Conservation (phyloP, 2,888 invertebrate species). For the Tipula helvola region DNA sequence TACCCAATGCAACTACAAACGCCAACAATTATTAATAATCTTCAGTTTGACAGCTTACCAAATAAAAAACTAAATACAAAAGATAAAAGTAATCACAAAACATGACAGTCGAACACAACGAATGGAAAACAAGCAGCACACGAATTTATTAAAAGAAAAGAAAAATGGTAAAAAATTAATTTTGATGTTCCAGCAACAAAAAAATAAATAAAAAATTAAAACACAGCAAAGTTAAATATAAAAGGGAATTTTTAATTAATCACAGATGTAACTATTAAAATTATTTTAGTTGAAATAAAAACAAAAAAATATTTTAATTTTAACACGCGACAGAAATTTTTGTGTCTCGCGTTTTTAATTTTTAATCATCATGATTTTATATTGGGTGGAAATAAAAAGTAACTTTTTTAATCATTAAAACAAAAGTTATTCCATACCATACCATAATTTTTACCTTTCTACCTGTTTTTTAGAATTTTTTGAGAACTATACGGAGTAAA, state of each 20-base stretch:
- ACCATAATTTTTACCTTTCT: neutral
- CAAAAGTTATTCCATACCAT: neutral
- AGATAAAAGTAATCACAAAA: neutral
- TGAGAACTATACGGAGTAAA: neutral
- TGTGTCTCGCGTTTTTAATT: neutral
- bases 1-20: no score
- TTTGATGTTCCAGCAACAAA: neutral
- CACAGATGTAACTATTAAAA: neutral
- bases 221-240: neutral
- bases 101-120: neutral
- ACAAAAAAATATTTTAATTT: neutral
- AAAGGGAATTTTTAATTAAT: slow-evolving; percentile 4
- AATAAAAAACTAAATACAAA: neutral
- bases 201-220: neutral
- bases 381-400: neutral
- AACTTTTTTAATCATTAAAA: neutral
- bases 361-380: neutral
- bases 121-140: neutral
- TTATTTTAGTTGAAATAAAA: neutral
- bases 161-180: neutral
- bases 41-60: neutral
- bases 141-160: neutral
- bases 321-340: neutral
- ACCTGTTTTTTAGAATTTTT: neutral
- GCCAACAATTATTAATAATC: neutral